phyloP scores from a whole-genome alignment of 2,888 invertebrate genomes.

The Oligia strigilis region DNA sequence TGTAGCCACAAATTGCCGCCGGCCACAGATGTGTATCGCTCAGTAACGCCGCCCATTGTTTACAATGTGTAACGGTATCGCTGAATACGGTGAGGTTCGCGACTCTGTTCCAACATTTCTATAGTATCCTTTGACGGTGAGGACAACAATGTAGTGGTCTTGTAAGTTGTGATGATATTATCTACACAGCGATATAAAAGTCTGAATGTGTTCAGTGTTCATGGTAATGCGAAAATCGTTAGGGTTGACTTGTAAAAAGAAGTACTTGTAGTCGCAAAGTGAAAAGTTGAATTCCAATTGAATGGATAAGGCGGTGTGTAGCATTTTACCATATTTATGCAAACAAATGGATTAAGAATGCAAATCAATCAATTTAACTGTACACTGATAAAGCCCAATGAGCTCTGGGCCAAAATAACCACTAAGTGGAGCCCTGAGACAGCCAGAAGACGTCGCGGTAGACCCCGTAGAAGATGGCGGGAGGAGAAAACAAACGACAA shows the following conservation, averaged over 20 bases:
- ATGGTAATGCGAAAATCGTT: not conserved
- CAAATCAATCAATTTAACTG: not conserved
- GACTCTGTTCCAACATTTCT: constrained; percentile 46
- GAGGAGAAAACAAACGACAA: not conserved
- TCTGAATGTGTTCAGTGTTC: not conserved
- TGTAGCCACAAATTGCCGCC: constrained; percentile 58
- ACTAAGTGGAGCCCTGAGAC: not conserved
- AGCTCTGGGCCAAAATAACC: not conserved
- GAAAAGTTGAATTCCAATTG: not conserved
- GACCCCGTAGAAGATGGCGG: not conserved
- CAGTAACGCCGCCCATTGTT: constrained; percentile 65
- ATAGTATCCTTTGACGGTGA: constrained; percentile 46
- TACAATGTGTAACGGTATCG: constrained; percentile 65
- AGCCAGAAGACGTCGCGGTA: not conserved
- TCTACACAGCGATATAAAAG: not conserved
- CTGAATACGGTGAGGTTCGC: constrained; percentile 58
- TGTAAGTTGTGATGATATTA: constrained; percentile 13
- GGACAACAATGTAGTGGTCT: constrained; percentile 39
- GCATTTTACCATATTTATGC: not conserved
- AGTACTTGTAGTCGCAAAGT: not conserved
- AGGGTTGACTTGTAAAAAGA: not conserved
- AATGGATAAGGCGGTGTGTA: not conserved
- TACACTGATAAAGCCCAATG: not conserved
- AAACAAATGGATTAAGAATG: not conserved
- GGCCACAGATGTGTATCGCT: constrained; percentile 64